Evolutionary conservation across 2,888 invertebrate species (phyloP).

Genomic region (Notodonta dromedarius): DNA sequence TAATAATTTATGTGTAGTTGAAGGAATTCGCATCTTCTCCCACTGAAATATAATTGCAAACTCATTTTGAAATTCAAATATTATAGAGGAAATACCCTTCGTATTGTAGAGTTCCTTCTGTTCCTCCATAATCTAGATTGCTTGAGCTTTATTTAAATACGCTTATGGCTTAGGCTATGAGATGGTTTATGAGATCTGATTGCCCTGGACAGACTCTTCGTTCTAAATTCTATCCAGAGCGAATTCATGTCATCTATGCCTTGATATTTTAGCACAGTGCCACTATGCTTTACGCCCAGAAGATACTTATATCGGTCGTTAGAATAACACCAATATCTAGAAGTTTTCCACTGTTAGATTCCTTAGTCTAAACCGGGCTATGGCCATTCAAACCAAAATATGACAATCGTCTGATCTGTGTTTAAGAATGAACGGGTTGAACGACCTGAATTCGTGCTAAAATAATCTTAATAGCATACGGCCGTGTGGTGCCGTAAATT

Average conservation of each 20-base stretch:
- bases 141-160: too few relatives aligned
- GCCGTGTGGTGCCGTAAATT: slow-evolving; percentile 39
- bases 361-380: neutral
- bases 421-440: slow-evolving; percentile 58
- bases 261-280: too few relatives aligned
- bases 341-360: neutral
- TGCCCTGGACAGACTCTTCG: too few relatives aligned
- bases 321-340: too few relatives aligned
- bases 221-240: too few relatives aligned
- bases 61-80: neutral
- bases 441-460: slow-evolving; percentile 50
- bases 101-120: neutral
- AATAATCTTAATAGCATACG: slow-evolving; percentile 39
- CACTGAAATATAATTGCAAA: slow-evolving; percentile 2
- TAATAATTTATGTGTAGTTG: neutral
- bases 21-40: slow-evolving; percentile 1
- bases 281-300: too few relatives aligned
- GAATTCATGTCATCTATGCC: too few relatives aligned
- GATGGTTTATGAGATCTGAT: too few relatives aligned
- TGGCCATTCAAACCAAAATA: neutral
- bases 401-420: neutral
- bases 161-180: too few relatives aligned
- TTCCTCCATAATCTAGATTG: too few relatives aligned
- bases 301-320: too few relatives aligned
- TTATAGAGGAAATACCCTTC: neutral